Base-by-base conservation (phyloP, 2,797 vertebrate species). In the Rhabdomys pumilio region DNA sequence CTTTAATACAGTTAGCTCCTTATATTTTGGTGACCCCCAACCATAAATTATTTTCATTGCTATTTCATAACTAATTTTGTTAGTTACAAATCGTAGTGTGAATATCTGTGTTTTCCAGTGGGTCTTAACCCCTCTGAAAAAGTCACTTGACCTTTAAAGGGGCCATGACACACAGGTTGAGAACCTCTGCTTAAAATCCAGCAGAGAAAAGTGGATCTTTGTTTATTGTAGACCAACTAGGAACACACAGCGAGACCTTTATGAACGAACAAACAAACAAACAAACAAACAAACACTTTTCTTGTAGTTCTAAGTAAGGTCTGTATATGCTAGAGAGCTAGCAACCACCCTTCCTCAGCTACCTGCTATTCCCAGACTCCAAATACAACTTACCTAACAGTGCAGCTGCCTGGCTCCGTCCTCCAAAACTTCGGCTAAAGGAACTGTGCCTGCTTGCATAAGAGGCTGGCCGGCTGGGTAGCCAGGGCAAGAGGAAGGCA, bases 371-470 rank as follows among this genome's bases (percentile, higher is more conserved):
- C 93, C 97, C 97, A 95, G 97, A 92, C 94, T 96, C 95, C 93
- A 97, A 82, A 97, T 97, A 97, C 95, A 93, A 98, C 98, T 98
- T 99, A 99, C 99, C 99, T 99, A 99, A 98, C 94, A 99, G 98
- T 59, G 99, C 99, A 3, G 99, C 99, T 76, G 99, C 99, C 98
- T 99, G 99, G 99, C 99, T 99, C 98, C 99, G 99, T 98, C 99
- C 99, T 98, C 99, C 99, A 96, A 99, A 99, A 98, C 99, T 99
- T 99, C 99, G 99, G 98, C 99, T 99, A 98, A 99, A 99, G 98
- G 99, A 99, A 98, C 99, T 99, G 99, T 99, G 99, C 98, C 99
- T 99, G 99, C 99, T 99, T 98, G 99, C 99, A 79, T 99, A 99
- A 97, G 99, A 99, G 90, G 99, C 99, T 0, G 99, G 99, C 96